A percentile compares a stretch with the other conserved stretches of the same genome.
phyloP scores from a whole-genome alignment of 1,140 invertebrate species.

The Heliconius himera region DNA sequence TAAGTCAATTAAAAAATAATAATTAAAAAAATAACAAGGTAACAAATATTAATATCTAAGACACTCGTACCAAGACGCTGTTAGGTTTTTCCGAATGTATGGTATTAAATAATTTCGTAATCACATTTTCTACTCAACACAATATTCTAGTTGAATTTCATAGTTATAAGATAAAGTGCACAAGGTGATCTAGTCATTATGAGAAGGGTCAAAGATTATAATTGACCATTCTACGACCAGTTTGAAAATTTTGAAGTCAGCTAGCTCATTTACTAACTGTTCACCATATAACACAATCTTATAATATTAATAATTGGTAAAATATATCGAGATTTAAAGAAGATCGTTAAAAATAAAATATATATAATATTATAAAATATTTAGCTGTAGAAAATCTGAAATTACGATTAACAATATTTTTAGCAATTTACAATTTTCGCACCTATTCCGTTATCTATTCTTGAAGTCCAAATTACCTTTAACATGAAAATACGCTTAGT shows the following conservation, averaged over 20 bases:
- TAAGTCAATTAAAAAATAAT: slow-evolving; percentile 34
- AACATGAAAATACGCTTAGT: slow-evolving; percentile 46
- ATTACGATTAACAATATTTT: slow-evolving; percentile 53
- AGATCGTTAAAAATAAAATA: not conserved
- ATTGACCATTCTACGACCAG: slow-evolving; percentile 4
- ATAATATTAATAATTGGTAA: not conserved
- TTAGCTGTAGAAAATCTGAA: slow-evolving; percentile 49
- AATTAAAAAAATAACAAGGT: slow-evolving; percentile 20
- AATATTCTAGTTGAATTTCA: slow-evolving; percentile 18
- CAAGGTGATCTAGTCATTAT: slow-evolving; percentile 29
- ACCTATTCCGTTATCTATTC: slow-evolving; percentile 79
- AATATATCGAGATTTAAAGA: not conserved
- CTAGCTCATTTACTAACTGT: not conserved
- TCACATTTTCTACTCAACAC: slow-evolving; percentile 49
- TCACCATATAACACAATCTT: not conserved
- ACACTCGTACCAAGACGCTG: slow-evolving; percentile 81
- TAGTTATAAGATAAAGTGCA: slow-evolving; percentile 16
- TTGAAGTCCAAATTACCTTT: slow-evolving; percentile 78
- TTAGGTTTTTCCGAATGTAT: slow-evolving; percentile 52
- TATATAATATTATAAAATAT: not conserved
- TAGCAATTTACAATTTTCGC: slow-evolving; percentile 75
- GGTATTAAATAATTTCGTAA: slow-evolving; percentile 44
- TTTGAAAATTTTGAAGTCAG: slow-evolving; percentile 18
- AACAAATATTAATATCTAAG: slow-evolving; percentile 65
- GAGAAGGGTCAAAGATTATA: slow-evolving; percentile 28